Evolutionary conservation across 2,888 invertebrate genomes (phyloP).

Genomic region (Mactromeris polynyma): DNA sequence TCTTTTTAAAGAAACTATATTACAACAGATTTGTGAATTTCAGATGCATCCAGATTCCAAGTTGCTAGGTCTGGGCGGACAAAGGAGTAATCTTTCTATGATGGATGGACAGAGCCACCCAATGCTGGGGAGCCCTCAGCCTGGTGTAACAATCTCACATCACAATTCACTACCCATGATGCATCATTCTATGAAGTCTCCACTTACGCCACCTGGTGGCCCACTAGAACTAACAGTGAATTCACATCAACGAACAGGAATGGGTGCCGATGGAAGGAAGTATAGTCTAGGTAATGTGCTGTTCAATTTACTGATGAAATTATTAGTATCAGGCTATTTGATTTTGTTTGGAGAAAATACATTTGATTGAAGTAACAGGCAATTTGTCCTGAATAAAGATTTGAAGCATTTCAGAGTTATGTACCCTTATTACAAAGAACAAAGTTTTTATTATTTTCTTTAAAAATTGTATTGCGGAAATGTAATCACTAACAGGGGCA

Average conservation of each 20-base stretch:
- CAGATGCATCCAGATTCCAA: conserved; percentile 73
- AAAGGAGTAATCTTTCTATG: conserved; percentile 46
- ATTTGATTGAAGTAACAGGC: no score
- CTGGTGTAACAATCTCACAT: conserved; percentile 57
- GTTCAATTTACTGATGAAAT: no score
- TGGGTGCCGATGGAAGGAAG: conserved; percentile 59
- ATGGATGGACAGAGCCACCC: conserved; percentile 61
- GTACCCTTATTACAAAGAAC: no score
- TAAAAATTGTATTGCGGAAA: no score
- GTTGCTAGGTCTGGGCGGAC: conserved; percentile 59
- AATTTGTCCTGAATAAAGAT: no score
- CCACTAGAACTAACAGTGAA: conserved; percentile 67
- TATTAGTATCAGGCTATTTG: no score
- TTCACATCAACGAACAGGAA: conserved; percentile 59
- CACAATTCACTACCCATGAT: conserved; percentile 67
- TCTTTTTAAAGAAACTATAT: no score
- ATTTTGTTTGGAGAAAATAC: no score
- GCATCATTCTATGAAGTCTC: conserved; percentile 67
- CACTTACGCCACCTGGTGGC: conserved; percentile 66
- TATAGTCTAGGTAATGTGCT: conserved; percentile 62
- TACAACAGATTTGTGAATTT: no score
- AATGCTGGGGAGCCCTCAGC: conserved; percentile 61
- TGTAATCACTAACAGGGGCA: no score
- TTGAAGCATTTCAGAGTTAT: no score
- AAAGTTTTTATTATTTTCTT: no score